These are phyloP conservation scores for Thunnus albacares DNA, from an alignment of 2,797 vertebrate genomes.

Conservation along the genomic window DNA sequence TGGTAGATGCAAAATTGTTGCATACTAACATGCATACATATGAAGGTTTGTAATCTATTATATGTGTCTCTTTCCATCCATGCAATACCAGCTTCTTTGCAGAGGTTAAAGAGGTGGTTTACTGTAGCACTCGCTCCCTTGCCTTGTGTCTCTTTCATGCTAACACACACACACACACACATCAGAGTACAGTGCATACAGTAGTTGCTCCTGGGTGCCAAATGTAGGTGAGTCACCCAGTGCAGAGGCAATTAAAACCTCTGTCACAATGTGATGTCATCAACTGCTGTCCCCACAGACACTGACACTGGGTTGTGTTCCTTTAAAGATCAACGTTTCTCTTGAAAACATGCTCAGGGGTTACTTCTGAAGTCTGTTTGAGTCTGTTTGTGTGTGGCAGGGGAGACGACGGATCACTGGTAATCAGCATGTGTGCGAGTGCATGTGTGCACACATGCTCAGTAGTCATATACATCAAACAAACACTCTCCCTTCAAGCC, in stretches of 20 bases:
- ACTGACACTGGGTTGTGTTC: conserved; percentile 35
- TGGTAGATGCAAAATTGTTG: not conserved
- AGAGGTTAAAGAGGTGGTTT: conserved; percentile 10
- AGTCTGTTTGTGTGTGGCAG: conserved; percentile 38
- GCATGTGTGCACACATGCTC: conserved; percentile 36
- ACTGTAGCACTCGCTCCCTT: not conserved
- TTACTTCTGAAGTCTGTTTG: conserved; percentile 60
- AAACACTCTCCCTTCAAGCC: conserved; percentile 52
- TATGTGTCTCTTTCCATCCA: conserved; percentile 4
- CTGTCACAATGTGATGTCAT: conserved; percentile 52
- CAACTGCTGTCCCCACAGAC: conserved; percentile 39
- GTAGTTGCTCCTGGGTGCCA: conserved; percentile 15
- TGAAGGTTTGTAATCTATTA: not conserved
- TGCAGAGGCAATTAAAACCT: conserved; percentile 51
- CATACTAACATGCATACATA: not conserved
- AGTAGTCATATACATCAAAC: conserved; percentile 64
- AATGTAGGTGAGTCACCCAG: conserved; percentile 44
- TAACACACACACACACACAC: not conserved
- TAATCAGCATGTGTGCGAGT: conserved; percentile 55
- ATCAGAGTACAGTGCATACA: conserved; percentile 17
- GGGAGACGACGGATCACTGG: conserved; percentile 64
- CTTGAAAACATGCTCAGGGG: conserved; percentile 57
- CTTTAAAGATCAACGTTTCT: conserved; percentile 63
- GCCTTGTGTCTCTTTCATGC: not conserved
- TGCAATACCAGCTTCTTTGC: not conserved